Evolutionary conservation across 92 coral and sea anemone species (phyloP), one percentile per base, ranked within the genome.

Genomic region (Meandrina meandrites): DNA sequence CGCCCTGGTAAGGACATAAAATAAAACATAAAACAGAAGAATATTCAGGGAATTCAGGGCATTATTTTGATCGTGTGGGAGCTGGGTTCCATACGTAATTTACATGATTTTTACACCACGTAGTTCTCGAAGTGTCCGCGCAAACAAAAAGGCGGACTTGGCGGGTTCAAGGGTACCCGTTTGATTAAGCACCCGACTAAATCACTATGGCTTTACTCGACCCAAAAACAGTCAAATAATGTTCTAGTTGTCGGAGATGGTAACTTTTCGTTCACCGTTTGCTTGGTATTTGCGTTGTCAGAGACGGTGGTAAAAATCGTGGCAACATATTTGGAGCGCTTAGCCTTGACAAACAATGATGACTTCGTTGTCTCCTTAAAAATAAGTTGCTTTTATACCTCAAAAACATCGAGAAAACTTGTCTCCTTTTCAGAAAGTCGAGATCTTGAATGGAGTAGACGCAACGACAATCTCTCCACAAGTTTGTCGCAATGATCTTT

Each of bases 181-280:
- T 24, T 15, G 24, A 24, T 77, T 77, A 8, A 47, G 35, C 12
- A 11, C 13, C 11, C 17, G n/a, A n/a, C n/a, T n/a, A n/a, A n/a
- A n/a, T n/a, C 17, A 83, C 47, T 22, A 94, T 94, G 93, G 95
- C 95, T 30, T 86, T 97, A 17, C 92, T 92, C n/a, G 62, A 76
- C 24, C 87, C 91, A 51, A 81, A 90, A 21, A 51, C 88, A 90
- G 81, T 86, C 92, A 30, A 89, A 92, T 32, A 87, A 90, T 80
- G 94, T 94, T 34, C 89, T 95, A 40, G 91, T 97, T n/a, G 97
- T 95, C 11, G 99, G 99, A 73, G 99, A 95, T 91, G 99, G 98
- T 28, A 97, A 97, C 71, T 97, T 95, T 79, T 97, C 99, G 19
- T 97, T 97, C 82, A 92, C 99, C 8, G 67, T 90, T 18, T 97